A percentile compares a stretch with the other conserved stretches of the same genome.
phyloP scores from a whole-genome alignment of 2,113 vertebrate species.

The Microtus montanus region DNA sequence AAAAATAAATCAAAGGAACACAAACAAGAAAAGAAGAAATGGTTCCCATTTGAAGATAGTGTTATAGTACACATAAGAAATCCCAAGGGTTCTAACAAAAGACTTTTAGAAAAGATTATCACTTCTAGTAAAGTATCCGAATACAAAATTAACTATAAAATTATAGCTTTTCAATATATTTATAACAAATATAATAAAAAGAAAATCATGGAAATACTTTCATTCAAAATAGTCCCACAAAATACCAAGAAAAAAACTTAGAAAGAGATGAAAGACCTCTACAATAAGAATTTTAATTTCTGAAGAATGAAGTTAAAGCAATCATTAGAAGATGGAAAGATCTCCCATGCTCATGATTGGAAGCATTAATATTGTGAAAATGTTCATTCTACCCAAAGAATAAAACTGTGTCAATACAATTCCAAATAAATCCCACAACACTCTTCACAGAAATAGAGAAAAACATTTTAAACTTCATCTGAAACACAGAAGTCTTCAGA shows the following conservation, averaged over 20 bases:
- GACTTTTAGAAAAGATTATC: not conserved
- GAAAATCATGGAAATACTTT: not conserved
- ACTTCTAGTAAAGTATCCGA: not conserved
- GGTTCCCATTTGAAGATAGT: not conserved
- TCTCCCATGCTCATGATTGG: too few species aligned
- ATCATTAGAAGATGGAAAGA: not conserved
- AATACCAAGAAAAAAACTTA: not conserved
- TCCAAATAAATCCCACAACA: not conserved
- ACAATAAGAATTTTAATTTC: not conserved
- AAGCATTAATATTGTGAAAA: not conserved
- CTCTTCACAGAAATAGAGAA: not conserved
- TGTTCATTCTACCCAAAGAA: not conserved
- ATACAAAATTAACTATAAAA: not conserved
- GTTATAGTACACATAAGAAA: not conserved
- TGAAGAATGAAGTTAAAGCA: not conserved
- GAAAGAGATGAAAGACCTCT: not conserved
- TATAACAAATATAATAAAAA: not conserved
- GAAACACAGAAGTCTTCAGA: not conserved
- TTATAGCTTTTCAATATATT: not conserved
- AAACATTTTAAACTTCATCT: not conserved
- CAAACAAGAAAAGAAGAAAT: not conserved
- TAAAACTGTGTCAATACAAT: not conserved
- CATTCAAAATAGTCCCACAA: not conserved
- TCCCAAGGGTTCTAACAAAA: not conserved
- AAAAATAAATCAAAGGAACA: not conserved